These are phyloP conservation scores for Spilarctia lutea DNA, from an alignment of 2,888 invertebrate species.

Conservation along the genomic window DNA sequence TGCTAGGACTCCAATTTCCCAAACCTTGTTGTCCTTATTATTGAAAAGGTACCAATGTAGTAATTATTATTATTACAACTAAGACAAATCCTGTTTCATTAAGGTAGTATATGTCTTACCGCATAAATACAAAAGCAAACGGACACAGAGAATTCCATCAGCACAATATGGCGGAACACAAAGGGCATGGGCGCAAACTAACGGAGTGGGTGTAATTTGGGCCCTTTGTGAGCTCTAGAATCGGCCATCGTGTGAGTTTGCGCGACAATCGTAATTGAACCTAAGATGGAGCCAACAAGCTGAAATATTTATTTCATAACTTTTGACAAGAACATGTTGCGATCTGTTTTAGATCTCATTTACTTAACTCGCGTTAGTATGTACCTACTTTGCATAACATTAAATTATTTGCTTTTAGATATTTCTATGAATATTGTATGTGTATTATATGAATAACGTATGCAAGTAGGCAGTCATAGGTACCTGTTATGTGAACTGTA, in stretches of 20 bases:
- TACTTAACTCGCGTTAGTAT: conserved; percentile 4
- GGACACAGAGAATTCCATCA: conserved; percentile 63
- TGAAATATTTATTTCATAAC: conserved; percentile 6
- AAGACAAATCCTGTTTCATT: not conserved
- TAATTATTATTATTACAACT: not conserved
- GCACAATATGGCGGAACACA: conserved; percentile 60
- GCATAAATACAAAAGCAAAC: conserved; percentile 49
- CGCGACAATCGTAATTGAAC: conserved; percentile 59
- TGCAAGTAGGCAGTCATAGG: not conserved
- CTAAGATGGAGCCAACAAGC: conserved; percentile 47
- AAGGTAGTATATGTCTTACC: not conserved
- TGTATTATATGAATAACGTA: not conserved
- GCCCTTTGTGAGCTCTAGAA: conserved; percentile 66
- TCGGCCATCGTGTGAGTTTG: conserved; percentile 26
- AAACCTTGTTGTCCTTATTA: not conserved
- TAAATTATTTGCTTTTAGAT: not conserved
- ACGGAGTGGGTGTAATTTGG: conserved; percentile 68
- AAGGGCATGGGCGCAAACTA: conserved; percentile 59
- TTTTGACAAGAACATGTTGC: conserved; percentile 61
- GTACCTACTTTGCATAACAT: not conserved
- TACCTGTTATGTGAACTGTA: not conserved
- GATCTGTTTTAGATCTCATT: conserved; percentile 32
- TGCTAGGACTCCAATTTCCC: not conserved
- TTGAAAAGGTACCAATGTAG: not conserved
- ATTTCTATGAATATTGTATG: not conserved